phyloP scores from a whole-genome alignment of 2,888 invertebrate genomes.

The Caprella mutica region DNA sequence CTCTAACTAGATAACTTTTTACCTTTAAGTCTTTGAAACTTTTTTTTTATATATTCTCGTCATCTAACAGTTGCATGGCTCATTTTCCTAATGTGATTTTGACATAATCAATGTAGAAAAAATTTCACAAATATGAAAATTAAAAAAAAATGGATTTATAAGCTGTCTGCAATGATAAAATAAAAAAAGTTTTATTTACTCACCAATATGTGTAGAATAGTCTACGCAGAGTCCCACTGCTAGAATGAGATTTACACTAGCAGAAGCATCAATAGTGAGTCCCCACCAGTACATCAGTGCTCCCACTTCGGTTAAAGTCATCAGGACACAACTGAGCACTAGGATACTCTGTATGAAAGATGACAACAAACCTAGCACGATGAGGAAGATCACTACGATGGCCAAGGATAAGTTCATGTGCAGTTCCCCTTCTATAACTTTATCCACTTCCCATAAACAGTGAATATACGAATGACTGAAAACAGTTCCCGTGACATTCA shows the following conservation, averaged over 20 bases:
- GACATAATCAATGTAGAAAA: too few relatives aligned
- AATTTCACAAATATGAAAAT: too few relatives aligned
- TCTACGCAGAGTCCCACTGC: constrained; percentile 46
- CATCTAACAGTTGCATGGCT: too few relatives aligned
- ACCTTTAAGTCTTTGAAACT: too few relatives aligned
- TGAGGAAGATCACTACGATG: constrained; percentile 64
- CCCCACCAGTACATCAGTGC: constrained; percentile 37
- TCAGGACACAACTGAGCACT: constrained; percentile 52
- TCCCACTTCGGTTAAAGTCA: constrained; percentile 54
- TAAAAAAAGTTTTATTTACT: too few relatives aligned
- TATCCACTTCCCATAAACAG: constrained; percentile 35
- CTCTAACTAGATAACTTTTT: too few relatives aligned
- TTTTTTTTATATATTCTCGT: too few relatives aligned
- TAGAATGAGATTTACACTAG: constrained; percentile 44
- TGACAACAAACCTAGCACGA: constrained; percentile 61
- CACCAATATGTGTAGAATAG: constrained; percentile 46
- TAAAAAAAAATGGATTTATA: too few relatives aligned
- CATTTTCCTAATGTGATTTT: too few relatives aligned
- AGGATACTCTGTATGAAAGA: constrained; percentile 49
- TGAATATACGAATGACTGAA: constrained; percentile 24
- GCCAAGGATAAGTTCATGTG: constrained; percentile 64
- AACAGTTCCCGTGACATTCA: constrained; percentile 26
- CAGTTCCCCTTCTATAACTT: constrained; percentile 60
- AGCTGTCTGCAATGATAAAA: too few relatives aligned
- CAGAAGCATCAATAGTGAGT: constrained; percentile 45